These are phyloP conservation scores for Saturnia pavonia DNA, from an alignment of 2,888 invertebrate genomes.

Conservation along the genomic window DNA sequence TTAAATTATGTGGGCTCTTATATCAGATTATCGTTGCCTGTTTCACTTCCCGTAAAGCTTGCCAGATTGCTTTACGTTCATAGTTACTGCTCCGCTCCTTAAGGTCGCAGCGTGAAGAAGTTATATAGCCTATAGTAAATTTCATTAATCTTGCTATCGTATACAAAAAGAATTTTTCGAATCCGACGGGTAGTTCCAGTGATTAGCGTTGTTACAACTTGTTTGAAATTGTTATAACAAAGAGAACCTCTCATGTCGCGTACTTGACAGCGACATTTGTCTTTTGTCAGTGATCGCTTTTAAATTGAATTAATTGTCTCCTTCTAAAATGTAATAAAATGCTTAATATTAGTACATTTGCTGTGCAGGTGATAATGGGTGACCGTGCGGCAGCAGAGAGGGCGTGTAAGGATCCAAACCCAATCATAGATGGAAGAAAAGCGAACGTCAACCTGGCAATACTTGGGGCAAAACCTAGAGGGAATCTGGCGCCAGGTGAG, in stretches of 20 bases:
- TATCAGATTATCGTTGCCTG: no score
- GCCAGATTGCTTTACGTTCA: no score
- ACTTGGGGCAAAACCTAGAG: constrained; percentile 97
- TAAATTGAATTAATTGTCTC: not conserved
- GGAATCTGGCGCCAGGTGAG: constrained; percentile 90
- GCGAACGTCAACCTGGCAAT: constrained; percentile 99
- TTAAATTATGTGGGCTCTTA: no score
- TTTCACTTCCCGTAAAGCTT: no score
- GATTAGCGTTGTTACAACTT: no score
- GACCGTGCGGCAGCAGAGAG: constrained; percentile 96
- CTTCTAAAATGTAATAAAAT: not conserved
- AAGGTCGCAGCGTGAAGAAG: no score
- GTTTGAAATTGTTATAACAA: not conserved
- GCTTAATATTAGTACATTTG: constrained; percentile 21
- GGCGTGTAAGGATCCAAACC: constrained; percentile 98
- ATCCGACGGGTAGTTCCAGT: no score
- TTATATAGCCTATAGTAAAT: no score
- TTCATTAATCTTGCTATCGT: no score
- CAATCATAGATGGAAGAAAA: constrained; percentile 98
- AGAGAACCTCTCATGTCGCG: not conserved
- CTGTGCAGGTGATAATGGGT: constrained; percentile 97
- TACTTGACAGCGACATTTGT: not conserved
- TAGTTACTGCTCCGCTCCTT: no score
- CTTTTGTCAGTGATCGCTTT: no score
- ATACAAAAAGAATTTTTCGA: no score